phyloP scores from a whole-genome alignment of 2,888 invertebrate species.

The Galerucella nymphaeae region DNA sequence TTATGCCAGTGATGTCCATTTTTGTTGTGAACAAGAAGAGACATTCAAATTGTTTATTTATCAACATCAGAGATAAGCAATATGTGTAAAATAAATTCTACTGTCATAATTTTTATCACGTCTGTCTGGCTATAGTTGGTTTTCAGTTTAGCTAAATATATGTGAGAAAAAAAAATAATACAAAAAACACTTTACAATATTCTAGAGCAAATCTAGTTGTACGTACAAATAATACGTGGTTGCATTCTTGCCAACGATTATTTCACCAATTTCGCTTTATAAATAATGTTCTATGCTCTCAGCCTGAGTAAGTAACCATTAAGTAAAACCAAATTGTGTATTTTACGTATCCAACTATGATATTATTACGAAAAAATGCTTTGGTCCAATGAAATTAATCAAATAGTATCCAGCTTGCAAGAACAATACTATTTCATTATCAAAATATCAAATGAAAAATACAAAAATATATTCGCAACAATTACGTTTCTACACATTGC shows the following conservation, averaged over 20 bases:
- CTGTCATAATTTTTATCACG: neutral
- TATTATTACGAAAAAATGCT: neutral
- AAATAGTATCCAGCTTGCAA: neutral
- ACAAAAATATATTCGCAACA: neutral
- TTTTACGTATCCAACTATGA: neutral
- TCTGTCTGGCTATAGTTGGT: neutral
- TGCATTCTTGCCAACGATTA: neutral
- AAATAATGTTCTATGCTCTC: neutral
- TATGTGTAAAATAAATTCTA: neutral
- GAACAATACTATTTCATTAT: neutral
- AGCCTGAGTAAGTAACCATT: constrained; percentile 16
- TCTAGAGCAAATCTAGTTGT: neutral
- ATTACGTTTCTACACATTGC: neutral
- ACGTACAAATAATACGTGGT: neutral
- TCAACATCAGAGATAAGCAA: no score
- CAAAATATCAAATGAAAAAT: neutral
- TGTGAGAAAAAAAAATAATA: neutral
- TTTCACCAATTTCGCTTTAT: neutral
- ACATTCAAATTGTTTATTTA: neutral
- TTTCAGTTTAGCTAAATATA: constrained; percentile 1
- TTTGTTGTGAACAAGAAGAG: neutral
- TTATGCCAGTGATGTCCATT: neutral
- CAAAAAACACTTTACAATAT: neutral
- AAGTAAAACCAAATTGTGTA: constrained; percentile 12
- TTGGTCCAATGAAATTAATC: neutral